A percentile compares a stretch with the other conserved stretches of the same genome.
These are phyloP conservation scores for Latheticus oryzae DNA, from an alignment of 2,888 invertebrate species.

Conservation along the genomic window DNA sequence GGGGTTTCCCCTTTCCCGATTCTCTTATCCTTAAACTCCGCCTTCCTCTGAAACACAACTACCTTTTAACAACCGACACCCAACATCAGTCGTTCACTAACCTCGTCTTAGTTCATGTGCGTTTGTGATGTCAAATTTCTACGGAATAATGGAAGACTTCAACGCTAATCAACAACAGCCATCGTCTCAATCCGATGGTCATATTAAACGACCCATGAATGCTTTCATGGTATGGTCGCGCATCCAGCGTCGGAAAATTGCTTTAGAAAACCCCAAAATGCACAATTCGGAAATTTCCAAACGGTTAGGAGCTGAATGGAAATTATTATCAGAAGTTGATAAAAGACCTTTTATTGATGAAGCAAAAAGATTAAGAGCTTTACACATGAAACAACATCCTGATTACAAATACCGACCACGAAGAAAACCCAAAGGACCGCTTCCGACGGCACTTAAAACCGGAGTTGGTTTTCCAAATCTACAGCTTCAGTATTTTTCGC, in stretches of 20 bases:
- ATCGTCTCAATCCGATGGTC: constrained; percentile 67
- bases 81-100: constrained; percentile 55
- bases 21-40: constrained; percentile 54
- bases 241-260: constrained; percentile 90
- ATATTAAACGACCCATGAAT: constrained; percentile 97
- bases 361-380: constrained; percentile 86
- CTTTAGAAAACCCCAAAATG: constrained; percentile 94
- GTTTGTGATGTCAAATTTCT: constrained; percentile 56
- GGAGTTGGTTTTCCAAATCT: constrained; percentile 71
- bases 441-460: constrained; percentile 62
- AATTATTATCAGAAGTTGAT: constrained; percentile 84
- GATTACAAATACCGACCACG: constrained; percentile 91
- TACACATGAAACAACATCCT: constrained; percentile 93
- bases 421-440: constrained; percentile 83
- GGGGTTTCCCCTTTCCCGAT: constrained; percentile 54
- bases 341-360: constrained; percentile 96
- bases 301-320: constrained; percentile 93
- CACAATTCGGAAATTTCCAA: constrained; percentile 93
- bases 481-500: constrained; percentile 74
- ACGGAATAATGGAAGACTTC: constrained; percentile 61
- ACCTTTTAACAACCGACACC: constrained; percentile 49
- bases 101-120: constrained; percentile 45
- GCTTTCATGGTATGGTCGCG: constrained; percentile 98
- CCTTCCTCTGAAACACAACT: constrained; percentile 51
- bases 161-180: constrained; percentile 50